A percentile compares a stretch with the other conserved stretches of the same genome.
Evolutionary conservation across 1,140 invertebrate genomes (phyloP).

Genomic region (Cataglyphis hispanica): DNA sequence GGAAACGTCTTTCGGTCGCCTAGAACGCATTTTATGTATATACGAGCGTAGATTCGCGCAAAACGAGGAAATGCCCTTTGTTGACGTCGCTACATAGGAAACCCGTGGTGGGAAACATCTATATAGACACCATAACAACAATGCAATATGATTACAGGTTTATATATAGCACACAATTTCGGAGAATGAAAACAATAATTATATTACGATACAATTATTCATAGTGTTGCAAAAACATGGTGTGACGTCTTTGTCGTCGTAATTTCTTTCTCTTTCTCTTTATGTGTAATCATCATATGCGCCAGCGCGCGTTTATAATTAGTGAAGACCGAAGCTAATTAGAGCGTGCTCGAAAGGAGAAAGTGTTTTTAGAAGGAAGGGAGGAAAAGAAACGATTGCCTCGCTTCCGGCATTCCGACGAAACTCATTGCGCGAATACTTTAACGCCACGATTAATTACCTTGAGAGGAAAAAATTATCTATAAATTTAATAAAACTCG

Average conservation of each 20-base stretch:
- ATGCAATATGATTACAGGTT: constrained; percentile 1
- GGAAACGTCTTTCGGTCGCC: constrained; percentile 31
- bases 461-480: background rate
- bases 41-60: background rate
- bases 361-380: constrained; percentile 68
- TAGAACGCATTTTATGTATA: constrained; percentile 14
- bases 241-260: constrained; percentile 17
- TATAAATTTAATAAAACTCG: constrained; percentile 20
- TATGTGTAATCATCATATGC: constrained; percentile 47
- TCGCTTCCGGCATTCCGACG: constrained; percentile 67
- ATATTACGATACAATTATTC: constrained; percentile 35
- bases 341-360: constrained; percentile 73
- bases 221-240: constrained; percentile 1
- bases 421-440: constrained; percentile 2
- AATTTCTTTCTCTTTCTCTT: constrained; percentile 58
- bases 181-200: constrained; percentile 23
- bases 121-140: background rate
- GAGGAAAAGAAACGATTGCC: constrained; percentile 56
- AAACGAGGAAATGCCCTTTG: constrained; percentile 48
- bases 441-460: constrained; percentile 9
- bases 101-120: constrained; percentile 22
- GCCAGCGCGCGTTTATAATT: constrained; percentile 67
- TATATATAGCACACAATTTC: background rate
- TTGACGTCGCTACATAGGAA: constrained; percentile 18
- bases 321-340: constrained; percentile 70